These are phyloP conservation scores for Serranus cabrilla DNA, from an alignment of 2,797 vertebrate species.

Conservation along the genomic window DNA sequence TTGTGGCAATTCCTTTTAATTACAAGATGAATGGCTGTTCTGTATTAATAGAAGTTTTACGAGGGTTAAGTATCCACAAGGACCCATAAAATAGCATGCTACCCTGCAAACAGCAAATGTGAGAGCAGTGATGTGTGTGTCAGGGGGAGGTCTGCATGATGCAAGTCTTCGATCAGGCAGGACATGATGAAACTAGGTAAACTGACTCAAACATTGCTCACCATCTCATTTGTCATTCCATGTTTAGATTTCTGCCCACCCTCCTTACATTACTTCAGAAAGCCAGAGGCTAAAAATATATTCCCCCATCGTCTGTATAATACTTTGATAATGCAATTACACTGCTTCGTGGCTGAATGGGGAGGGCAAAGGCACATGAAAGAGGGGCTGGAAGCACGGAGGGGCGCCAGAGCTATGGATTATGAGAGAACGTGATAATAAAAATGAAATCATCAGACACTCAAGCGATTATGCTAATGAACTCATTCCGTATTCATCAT, in stretches of 20 bases:
- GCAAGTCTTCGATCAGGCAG: slow-evolving; percentile 42
- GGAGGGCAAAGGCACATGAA: slow-evolving; percentile 75
- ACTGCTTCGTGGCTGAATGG: slow-evolving; percentile 66
- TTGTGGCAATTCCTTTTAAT: slow-evolving; percentile 63
- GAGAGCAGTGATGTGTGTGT: slow-evolving; percentile 37
- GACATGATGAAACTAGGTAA: slow-evolving; percentile 49
- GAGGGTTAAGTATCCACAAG: slow-evolving; percentile 55
- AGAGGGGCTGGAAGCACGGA: slow-evolving; percentile 56
- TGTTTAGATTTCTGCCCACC: slow-evolving; percentile 57
- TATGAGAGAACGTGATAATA: slow-evolving; percentile 77
- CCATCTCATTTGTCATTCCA: slow-evolving; percentile 47
- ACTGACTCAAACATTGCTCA: slow-evolving; percentile 38
- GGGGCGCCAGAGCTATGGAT: slow-evolving; percentile 68
- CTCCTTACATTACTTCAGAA: slow-evolving; percentile 47
- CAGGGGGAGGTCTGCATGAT: slow-evolving; percentile 35
- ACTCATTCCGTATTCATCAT: slow-evolving; percentile 75
- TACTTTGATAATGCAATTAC: slow-evolving; percentile 81
- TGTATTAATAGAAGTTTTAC: slow-evolving; percentile 61
- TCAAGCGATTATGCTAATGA: slow-evolving; percentile 83
- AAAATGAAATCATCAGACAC: slow-evolving; percentile 81
- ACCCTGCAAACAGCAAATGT: slow-evolving; percentile 44
- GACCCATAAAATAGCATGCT: slow-evolving; percentile 38
- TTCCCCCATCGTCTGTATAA: slow-evolving; percentile 56
- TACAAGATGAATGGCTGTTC: slow-evolving; percentile 57
- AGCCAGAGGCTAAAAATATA: slow-evolving; percentile 75